These are phyloP conservation scores for Athalia circularis DNA, from an alignment of 2,888 invertebrate genomes.

Conservation along the genomic window DNA sequence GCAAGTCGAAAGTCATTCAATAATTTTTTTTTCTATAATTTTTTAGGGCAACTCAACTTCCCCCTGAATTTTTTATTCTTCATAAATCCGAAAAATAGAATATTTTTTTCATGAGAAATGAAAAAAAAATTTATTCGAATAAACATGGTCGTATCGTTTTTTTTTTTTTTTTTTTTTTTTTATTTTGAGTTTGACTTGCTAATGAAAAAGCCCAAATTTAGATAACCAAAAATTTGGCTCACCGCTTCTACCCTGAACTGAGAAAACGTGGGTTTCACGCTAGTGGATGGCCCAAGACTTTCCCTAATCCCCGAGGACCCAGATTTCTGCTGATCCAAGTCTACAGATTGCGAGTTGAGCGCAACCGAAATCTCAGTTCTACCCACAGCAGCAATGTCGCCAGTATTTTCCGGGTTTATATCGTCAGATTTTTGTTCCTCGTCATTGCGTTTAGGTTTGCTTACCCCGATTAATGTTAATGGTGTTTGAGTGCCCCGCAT, in stretches of 20 bases:
- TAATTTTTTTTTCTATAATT: no score
- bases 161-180: no score
- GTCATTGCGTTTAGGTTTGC: conserved; percentile 22
- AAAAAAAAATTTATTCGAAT: no score
- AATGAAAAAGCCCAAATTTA: no score
- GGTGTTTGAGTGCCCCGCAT: conserved; percentile 45
- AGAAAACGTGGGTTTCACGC: conserved; percentile 26
- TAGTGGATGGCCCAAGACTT: neutral
- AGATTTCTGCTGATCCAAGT: neutral
- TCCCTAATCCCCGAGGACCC: conserved; percentile 13
- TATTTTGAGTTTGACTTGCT: no score
- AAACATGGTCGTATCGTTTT: no score
- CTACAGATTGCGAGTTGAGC: neutral
- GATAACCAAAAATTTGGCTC: neutral
- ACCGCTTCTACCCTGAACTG: conserved; percentile 31
- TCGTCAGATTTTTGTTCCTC: conserved; percentile 1
- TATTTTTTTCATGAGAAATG: no score
- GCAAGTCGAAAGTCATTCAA: no score
- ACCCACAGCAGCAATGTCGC: neutral
- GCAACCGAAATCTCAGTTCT: conserved; percentile 18
- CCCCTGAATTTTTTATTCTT: no score
- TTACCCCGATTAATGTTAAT: conserved; percentile 40
- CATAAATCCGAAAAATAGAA: no score
- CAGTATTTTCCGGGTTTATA: neutral
- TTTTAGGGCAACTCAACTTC: no score